Conservation (phyloP, 2,113 vertebrate genomes). For the Hemibagrus wyckioides region DNA sequence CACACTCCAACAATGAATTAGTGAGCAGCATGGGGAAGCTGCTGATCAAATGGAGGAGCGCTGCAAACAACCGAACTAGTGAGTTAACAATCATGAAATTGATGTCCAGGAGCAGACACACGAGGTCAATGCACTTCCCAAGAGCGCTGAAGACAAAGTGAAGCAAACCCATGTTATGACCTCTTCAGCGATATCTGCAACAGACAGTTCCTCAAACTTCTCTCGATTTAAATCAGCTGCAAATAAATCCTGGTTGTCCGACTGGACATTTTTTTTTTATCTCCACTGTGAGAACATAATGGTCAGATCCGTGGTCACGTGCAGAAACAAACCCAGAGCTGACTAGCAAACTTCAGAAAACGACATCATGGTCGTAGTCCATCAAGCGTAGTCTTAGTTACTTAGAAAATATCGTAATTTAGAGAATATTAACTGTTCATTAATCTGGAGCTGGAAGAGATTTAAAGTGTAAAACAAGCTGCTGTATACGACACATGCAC, state of each 20-base stretch:
- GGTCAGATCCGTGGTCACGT: not conserved
- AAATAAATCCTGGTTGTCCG: not conserved
- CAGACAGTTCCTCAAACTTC: not conserved
- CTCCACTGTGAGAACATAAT: not conserved
- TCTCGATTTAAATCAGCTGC: not conserved
- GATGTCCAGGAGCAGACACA: conserved; percentile 83
- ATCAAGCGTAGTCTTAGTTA: no score
- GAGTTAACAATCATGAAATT: conserved; percentile 88
- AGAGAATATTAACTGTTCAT: not conserved
- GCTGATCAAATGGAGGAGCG: conserved; percentile 73
- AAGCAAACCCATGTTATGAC: conserved; percentile 78
- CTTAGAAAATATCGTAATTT: no score
- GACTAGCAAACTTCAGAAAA: conserved; percentile 9
- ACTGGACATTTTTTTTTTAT: not conserved
- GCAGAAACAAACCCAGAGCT: not conserved
- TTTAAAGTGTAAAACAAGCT: not conserved
- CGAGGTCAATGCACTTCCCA: conserved; percentile 77
- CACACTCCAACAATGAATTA: conserved; percentile 68
- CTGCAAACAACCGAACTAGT: conserved; percentile 75
- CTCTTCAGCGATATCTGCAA: not conserved
- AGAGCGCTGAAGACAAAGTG: conserved; percentile 77
- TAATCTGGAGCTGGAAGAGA: not conserved
- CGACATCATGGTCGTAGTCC: not conserved
- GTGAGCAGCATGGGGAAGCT: conserved; percentile 76
- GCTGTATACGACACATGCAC: not conserved